These are phyloP conservation scores for Pollicipes pollicipes DNA, from an alignment of 1,140 invertebrate species.

Conservation along the genomic window DNA sequence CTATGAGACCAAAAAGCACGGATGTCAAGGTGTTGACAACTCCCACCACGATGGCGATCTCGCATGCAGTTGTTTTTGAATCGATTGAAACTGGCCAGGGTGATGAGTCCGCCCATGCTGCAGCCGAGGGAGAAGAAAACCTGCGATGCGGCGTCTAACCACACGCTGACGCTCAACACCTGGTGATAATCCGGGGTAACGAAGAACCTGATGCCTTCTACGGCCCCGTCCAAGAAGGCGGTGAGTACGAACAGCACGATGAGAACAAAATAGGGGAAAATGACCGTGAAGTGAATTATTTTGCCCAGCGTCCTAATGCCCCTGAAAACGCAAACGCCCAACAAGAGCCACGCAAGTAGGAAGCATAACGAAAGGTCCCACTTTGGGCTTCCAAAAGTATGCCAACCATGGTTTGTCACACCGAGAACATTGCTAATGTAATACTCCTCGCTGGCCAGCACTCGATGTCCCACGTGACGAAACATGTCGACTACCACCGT, in stretches of 20 bases:
- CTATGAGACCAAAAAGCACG: constrained; percentile 31
- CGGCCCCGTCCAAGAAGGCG: constrained; percentile 56
- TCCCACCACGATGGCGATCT: constrained; percentile 30
- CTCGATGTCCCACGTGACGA: background rate
- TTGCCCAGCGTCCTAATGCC: constrained; percentile 54
- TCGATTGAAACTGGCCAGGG: constrained; percentile 37
- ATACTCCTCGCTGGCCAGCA: background rate
- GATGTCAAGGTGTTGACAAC: constrained; percentile 29
- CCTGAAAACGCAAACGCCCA: constrained; percentile 39
- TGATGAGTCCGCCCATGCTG: constrained; percentile 38
- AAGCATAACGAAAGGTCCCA: constrained; percentile 38
- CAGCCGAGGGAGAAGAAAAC: constrained; percentile 36
- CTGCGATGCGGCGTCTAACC: constrained; percentile 30
- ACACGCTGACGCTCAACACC: constrained; percentile 52
- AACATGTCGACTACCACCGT: background rate
- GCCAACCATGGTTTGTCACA: background rate
- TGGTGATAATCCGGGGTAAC: constrained; percentile 68
- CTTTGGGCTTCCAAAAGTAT: constrained; percentile 30
- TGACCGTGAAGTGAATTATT: constrained; percentile 52
- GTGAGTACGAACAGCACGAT: constrained; percentile 40
- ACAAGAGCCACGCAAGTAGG: constrained; percentile 36
- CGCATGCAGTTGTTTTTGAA: constrained; percentile 39
- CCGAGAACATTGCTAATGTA: background rate
- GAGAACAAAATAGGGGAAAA: constrained; percentile 57
- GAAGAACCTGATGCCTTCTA: constrained; percentile 78